Evolutionary conservation across 2,888 invertebrate genomes (phyloP).

Genomic region (Allacma fusca): DNA sequence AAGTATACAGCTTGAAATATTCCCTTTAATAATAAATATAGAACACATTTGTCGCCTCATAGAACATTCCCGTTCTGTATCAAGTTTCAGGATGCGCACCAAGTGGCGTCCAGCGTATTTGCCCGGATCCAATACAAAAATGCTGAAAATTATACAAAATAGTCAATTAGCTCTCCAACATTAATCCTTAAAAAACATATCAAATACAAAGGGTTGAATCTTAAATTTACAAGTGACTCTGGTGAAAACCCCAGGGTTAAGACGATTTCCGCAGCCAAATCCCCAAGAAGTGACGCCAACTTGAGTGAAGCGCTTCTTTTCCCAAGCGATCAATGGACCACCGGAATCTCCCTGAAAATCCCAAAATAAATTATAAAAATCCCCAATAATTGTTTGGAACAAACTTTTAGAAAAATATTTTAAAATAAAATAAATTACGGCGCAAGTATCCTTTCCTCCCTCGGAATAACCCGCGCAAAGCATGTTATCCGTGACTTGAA

Average conservation of each 20-base stretch:
- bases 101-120: constrained; percentile 54
- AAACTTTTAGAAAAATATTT: not conserved
- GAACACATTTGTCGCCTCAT: too few relatives aligned
- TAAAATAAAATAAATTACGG: constrained; percentile 39
- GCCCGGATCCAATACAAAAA: constrained; percentile 55
- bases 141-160: constrained; percentile 44
- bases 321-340: constrained; percentile 53
- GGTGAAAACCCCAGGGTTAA: constrained; percentile 59
- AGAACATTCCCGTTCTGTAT: too few relatives aligned
- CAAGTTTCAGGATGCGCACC: constrained; percentile 25
- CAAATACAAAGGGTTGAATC: too few relatives aligned
- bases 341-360: constrained; percentile 52
- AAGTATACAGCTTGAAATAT: too few relatives aligned
- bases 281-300: constrained; percentile 60
- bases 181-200: not conserved
- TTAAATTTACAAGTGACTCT: constrained; percentile 56
- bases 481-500: constrained; percentile 60
- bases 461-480: constrained; percentile 57
- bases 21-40: too few relatives aligned
- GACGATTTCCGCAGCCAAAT: constrained; percentile 45
- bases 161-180: too few relatives aligned
- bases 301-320: constrained; percentile 56
- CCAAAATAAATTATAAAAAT: constrained; percentile 11
- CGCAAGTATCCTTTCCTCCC: constrained; percentile 59
- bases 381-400: not conserved